Evolutionary conservation across 2,888 invertebrate species (phyloP).

Genomic region (Morpho deidamia): DNA sequence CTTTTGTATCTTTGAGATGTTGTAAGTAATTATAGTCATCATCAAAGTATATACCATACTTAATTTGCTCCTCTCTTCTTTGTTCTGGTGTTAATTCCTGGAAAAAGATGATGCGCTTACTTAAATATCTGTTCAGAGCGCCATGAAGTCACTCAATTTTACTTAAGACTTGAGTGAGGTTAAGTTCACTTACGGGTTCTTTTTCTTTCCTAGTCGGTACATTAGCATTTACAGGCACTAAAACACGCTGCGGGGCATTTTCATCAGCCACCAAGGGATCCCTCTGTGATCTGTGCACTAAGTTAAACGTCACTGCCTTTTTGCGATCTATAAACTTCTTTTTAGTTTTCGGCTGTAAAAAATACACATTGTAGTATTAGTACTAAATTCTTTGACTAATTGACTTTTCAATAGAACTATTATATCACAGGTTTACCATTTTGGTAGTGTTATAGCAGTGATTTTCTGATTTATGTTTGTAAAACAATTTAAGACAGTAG

Average conservation of each 20-base stretch:
- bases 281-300: conserved; percentile 95
- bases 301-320: conserved; percentile 92
- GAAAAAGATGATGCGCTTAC: conserved; percentile 10
- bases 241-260: conserved; percentile 91
- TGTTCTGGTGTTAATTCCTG: conserved; percentile 68
- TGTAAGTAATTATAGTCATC: conserved; percentile 97
- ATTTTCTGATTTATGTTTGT: background rate
- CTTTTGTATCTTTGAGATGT: conserved; percentile 85
- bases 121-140: background rate
- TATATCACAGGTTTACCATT: conserved; percentile 38
- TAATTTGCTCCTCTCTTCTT: conserved; percentile 84
- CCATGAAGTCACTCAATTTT: too few species aligned
- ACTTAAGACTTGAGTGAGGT: conserved; percentile 3
- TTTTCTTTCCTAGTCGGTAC: conserved; percentile 59
- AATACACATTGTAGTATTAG: background rate
- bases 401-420: too few species aligned
- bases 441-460: conserved; percentile 26
- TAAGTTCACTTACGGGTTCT: conserved; percentile 53
- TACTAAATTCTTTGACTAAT: too few species aligned
- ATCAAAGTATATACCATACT: conserved; percentile 95
- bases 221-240: conserved; percentile 80
- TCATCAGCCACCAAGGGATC: conserved; percentile 95
- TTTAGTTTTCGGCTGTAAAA: conserved; percentile 81
- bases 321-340: conserved; percentile 95
- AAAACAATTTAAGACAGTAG: too few species aligned